A percentile compares a stretch with the other conserved stretches of the same genome.
Evolutionary conservation across 2,113 vertebrate genomes (phyloP).

Genomic region (Mobula hypostoma): DNA sequence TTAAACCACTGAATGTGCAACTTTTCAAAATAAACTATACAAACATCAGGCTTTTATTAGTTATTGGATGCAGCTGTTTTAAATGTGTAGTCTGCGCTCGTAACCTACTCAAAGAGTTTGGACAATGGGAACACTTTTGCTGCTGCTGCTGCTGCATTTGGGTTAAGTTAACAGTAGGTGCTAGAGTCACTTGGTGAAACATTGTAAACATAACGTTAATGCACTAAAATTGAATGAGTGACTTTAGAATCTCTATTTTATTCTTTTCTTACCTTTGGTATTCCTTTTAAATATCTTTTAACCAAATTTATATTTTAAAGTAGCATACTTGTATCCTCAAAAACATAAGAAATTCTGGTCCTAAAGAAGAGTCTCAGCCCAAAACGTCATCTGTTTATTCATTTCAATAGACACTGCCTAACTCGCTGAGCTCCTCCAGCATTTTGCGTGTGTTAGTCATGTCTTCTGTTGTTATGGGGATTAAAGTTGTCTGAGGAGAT

Average conservation of each 20-base stretch:
- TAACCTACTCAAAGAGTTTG: background rate
- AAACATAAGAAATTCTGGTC: too few species aligned
- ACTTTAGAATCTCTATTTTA: background rate
- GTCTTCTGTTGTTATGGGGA: too few species aligned
- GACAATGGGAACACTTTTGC: background rate
- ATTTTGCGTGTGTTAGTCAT: too few species aligned
- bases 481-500: too few species aligned
- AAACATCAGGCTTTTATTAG: background rate
- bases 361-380: too few species aligned
- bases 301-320: background rate
- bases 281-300: background rate
- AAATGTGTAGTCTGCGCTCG: background rate
- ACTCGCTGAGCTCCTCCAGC: too few species aligned
- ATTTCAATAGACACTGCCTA: too few species aligned
- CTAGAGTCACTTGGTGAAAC: background rate
- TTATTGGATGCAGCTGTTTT: slow-evolving; percentile 1
- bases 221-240: background rate
- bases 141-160: background rate
- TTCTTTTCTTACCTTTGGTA: background rate
- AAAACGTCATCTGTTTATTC: too few species aligned
- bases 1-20: background rate
- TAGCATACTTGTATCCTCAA: too few species aligned
- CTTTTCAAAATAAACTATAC: background rate
- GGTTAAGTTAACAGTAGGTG: background rate
- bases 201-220: background rate